These are phyloP conservation scores for Mellivora capensis DNA, from an alignment of 2,113 vertebrate species.

Conservation along the genomic window DNA sequence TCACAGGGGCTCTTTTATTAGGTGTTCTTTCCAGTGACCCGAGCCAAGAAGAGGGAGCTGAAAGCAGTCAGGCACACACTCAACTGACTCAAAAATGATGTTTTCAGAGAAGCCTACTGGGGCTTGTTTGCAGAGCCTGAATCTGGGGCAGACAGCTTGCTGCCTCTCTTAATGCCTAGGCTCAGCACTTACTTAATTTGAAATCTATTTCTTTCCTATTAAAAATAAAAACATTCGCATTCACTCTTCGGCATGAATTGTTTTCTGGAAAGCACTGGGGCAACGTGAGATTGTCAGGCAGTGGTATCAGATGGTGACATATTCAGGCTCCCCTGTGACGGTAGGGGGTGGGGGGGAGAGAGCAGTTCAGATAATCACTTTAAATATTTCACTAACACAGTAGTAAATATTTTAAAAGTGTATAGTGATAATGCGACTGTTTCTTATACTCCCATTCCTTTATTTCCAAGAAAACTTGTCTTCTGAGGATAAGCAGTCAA, in stretches of 20 bases:
- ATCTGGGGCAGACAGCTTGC: slow-evolving; percentile 22
- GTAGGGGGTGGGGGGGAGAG: rapidly evolving
- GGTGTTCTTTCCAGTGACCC: background rate
- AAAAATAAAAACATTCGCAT: slow-evolving; percentile 32
- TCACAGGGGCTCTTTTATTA: background rate
- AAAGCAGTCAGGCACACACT: slow-evolving; percentile 9
- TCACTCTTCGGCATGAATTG: slow-evolving; percentile 1
- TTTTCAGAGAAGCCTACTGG: background rate
- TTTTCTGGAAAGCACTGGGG: background rate
- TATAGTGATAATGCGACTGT: background rate
- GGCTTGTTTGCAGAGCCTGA: slow-evolving; percentile 49
- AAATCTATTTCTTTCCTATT: background rate
- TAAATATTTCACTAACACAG: slow-evolving; percentile 60
- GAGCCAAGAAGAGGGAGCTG: background rate
- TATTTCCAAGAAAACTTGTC: slow-evolving; percentile 51
- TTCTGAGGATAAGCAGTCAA: slow-evolving; percentile 23
- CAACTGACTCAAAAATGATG: background rate
- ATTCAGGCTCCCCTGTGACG: background rate
- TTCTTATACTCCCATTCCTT: background rate
- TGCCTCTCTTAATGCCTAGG: background rate
- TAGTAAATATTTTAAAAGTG: slow-evolving; percentile 47
- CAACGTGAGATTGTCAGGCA: background rate
- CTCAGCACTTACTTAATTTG: slow-evolving; percentile 36
- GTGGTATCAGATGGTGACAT: background rate
- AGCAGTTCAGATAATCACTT: slow-evolving; percentile 32